Percentiles rank a stretch among this genome's conserved stretches.
phyloP scores from a whole-genome alignment of 2,888 invertebrate species.

The Aquatica leii region DNA sequence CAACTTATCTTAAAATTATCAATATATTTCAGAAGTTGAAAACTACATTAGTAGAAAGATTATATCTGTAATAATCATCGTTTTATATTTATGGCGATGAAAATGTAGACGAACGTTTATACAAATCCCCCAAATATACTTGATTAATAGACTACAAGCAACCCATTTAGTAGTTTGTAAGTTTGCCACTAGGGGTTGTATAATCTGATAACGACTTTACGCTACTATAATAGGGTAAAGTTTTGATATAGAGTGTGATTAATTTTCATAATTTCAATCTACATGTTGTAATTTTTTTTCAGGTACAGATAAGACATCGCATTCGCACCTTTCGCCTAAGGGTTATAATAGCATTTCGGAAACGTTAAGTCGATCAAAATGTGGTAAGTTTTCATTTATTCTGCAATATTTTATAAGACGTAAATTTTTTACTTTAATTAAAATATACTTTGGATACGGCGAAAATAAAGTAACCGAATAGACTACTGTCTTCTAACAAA shows the following conservation, averaged over 20 bases:
- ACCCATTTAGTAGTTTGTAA: constrained; percentile 57
- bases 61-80: constrained; percentile 50
- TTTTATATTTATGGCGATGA: constrained; percentile 51
- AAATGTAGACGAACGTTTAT: constrained; percentile 50
- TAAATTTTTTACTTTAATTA: neutral
- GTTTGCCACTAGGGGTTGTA: constrained; percentile 52
- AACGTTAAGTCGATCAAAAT: constrained; percentile 55
- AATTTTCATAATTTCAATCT: constrained; percentile 26
- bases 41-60: neutral
- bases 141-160: constrained; percentile 58
- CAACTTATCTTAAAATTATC: neutral
- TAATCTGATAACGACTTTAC: constrained; percentile 57
- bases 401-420: neutral
- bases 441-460: too few species aligned
- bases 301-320: constrained; percentile 51
- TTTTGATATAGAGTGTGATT: constrained; percentile 31
- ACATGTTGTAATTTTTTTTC: constrained; percentile 22
- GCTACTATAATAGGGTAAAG: constrained; percentile 43
- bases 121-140: constrained; percentile 47
- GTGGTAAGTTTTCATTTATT: constrained; percentile 52
- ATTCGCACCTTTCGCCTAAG: constrained; percentile 54
- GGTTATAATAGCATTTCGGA: constrained; percentile 56
- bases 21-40: constrained; percentile 15
- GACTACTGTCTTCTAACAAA: too few species aligned
- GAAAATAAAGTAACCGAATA: too few species aligned